A percentile compares a stretch with the other conserved stretches of the same genome.
phyloP scores from a whole-genome alignment of 1,140 invertebrate genomes.

The Panulirus ornatus region DNA sequence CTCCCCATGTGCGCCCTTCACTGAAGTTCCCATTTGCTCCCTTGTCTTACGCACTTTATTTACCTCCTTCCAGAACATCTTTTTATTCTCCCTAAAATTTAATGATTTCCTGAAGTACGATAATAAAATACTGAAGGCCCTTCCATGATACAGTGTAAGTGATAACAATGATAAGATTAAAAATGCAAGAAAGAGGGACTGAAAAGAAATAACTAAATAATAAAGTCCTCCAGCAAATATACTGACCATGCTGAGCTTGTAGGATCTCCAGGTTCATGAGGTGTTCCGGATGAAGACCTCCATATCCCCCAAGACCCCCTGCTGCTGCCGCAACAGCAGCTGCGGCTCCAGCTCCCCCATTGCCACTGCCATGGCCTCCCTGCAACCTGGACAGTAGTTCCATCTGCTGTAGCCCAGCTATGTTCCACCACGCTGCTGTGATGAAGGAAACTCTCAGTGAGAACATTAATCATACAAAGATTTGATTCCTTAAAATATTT shows the following conservation, averaged over 20 bases:
- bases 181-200: no score
- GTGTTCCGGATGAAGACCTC: constrained; percentile 73
- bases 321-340: constrained; percentile 59
- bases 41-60: no score
- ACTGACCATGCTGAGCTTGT: constrained; percentile 74
- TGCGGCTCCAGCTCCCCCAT: constrained; percentile 54
- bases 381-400: constrained; percentile 60
- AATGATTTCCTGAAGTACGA: no score
- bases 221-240: no score
- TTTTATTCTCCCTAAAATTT: no score
- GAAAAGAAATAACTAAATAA: no score
- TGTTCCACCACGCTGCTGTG: constrained; percentile 60
- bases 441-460: neutral
- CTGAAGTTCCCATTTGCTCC: no score
- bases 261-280: constrained; percentile 74
- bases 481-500: neutral
- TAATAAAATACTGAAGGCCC: no score
- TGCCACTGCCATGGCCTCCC: constrained; percentile 51
- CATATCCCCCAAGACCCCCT: constrained; percentile 57
- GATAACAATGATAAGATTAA: no score
- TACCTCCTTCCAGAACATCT: no score
- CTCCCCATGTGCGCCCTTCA: no score
- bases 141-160: no score
- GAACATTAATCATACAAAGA: neutral
- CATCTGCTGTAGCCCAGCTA: constrained; percentile 62